Conservation (phyloP, 2,797 vertebrate species). For the Xiphorhynchus erythropygius region DNA sequence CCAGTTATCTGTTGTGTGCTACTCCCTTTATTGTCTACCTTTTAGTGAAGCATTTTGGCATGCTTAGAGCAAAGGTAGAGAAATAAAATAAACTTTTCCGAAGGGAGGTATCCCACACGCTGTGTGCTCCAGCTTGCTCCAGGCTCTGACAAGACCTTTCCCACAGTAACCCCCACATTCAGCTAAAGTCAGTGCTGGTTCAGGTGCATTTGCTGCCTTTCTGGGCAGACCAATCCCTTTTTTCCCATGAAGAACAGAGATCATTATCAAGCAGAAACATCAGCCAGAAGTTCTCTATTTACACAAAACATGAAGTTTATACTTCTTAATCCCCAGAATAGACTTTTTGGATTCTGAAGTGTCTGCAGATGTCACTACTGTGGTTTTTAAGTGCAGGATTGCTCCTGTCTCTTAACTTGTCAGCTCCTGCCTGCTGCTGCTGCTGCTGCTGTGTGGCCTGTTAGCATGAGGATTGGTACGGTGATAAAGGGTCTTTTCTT, state of each 20-base stretch:
- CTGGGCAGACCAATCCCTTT: background rate
- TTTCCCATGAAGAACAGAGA: background rate
- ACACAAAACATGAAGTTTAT: background rate
- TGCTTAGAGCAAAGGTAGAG: background rate
- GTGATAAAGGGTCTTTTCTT: background rate
- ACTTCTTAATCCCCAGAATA: background rate
- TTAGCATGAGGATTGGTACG: background rate
- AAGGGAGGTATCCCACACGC: rapidly evolving
- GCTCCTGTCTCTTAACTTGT: background rate
- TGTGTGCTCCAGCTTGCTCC: background rate
- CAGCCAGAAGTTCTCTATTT: background rate
- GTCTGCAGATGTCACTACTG: background rate
- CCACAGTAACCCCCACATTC: background rate
- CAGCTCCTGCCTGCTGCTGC: background rate
- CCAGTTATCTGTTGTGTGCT: background rate
- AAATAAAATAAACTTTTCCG: background rate
- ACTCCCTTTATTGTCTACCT: background rate
- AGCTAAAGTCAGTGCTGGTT: background rate
- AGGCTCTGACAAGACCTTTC: background rate
- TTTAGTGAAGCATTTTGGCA: background rate
- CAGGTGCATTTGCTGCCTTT: background rate
- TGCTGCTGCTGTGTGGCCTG: rapidly evolving
- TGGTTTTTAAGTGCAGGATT: background rate
- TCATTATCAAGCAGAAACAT: background rate
- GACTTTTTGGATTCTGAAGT: background rate